These are phyloP conservation scores for Alfaro cultratus DNA, from an alignment of 2,797 vertebrate species.

Conservation along the genomic window DNA sequence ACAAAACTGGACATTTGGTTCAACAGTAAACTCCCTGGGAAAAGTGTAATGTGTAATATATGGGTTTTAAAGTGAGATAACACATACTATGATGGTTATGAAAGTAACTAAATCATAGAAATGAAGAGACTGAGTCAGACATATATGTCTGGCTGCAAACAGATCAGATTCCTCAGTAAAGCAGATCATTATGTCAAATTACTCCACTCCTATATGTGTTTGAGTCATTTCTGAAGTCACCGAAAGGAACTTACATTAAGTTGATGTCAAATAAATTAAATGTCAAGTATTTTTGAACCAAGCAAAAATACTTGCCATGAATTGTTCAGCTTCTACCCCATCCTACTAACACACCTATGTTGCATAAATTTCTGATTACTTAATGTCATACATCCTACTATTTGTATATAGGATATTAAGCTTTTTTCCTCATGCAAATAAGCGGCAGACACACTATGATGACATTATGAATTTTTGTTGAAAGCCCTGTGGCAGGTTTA, in stretches of 20 bases:
- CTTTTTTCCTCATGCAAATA: constrained; percentile 25
- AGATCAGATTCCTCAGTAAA: constrained; percentile 3
- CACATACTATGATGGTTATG: background rate
- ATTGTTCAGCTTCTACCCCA: background rate
- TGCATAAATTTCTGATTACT: background rate
- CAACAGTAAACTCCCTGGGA: background rate
- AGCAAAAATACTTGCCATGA: no score
- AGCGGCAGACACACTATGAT: constrained; percentile 27
- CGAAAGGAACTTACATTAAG: background rate
- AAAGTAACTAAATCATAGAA: background rate
- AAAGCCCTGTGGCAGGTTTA: constrained; percentile 21
- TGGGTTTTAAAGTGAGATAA: background rate
- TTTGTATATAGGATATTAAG: background rate
- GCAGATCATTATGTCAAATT: background rate
- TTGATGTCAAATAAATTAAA: background rate
- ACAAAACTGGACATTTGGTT: background rate
- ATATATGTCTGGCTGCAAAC: background rate
- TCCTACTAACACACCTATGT: background rate
- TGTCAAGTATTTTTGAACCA: background rate
- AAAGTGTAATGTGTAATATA: background rate
- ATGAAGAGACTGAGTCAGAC: background rate
- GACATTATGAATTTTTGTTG: constrained; percentile 39
- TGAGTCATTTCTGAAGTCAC: background rate
- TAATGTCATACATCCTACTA: background rate
- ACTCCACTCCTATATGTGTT: background rate